Evolutionary conservation across 2,888 invertebrate genomes (phyloP), one percentile per base, ranked within the genome.

Genomic region (Phrixothrix hirtus): DNA sequence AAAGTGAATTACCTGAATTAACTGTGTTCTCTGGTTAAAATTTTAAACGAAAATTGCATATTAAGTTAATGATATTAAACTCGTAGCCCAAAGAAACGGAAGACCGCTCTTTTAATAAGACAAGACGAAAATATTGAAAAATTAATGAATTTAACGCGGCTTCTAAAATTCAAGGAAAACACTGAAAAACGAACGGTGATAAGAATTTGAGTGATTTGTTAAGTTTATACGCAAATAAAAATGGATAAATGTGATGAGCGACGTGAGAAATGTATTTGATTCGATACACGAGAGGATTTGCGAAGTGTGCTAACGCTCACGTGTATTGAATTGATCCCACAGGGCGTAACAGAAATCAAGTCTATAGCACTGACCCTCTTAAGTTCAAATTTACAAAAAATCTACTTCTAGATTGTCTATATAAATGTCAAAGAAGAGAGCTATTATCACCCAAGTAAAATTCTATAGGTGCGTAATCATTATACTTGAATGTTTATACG

Each of bases 201-300:
- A 21, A n/a, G n/a, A n/a, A n/a, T n/a, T n/a, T n/a, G n/a, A n/a
- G n/a, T n/a, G n/a, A n/a, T n/a, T n/a, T n/a, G n/a, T n/a, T n/a
- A n/a, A n/a, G n/a, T n/a, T n/a, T n/a, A n/a, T n/a, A n/a, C n/a
- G n/a, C n/a, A n/a, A n/a, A n/a, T n/a, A n/a, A n/a, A n/a, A n/a
- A n/a, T n/a, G n/a, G n/a, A n/a, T n/a, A n/a, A n/a, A n/a, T n/a
- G n/a, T n/a, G n/a, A n/a, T n/a, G n/a, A n/a, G n/a, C n/a, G n/a
- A n/a, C n/a, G n/a, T n/a, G n/a, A n/a, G n/a, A n/a, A n/a, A n/a
- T n/a, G n/a, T n/a, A n/a, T n/a, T n/a, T n/a, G n/a, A 53, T 53
- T 41, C 34, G 27, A 39, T 48, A 48, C 37, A 52, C 34, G 41
- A n/a, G 39, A 37, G 38, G 47, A 47, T 55, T 49, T 56, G 41